phyloP scores from a whole-genome alignment of 2,797 vertebrate genomes.

The Periparus ater region DNA sequence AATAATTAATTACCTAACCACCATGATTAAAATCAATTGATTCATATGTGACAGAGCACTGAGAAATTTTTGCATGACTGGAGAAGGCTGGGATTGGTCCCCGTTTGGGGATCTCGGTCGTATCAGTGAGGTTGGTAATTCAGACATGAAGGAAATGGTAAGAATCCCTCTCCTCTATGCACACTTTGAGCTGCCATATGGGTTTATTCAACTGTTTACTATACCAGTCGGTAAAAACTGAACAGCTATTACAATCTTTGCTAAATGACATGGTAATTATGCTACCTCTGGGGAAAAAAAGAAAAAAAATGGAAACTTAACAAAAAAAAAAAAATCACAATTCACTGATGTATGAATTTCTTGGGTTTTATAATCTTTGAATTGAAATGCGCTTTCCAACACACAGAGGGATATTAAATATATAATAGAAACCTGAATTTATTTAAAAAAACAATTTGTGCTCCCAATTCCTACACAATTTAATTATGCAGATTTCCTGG shows the following conservation, averaged over 20 bases:
- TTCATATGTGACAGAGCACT: background rate
- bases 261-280: slow-evolving; percentile 69
- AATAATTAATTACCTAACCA: slow-evolving; percentile 54
- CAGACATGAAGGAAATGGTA: slow-evolving; percentile 47
- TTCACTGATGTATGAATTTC: slow-evolving; percentile 42
- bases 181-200: slow-evolving; percentile 59
- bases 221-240: slow-evolving; percentile 64
- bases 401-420: slow-evolving; percentile 27
- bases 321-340: slow-evolving; percentile 4
- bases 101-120: background rate
- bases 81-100: slow-evolving; percentile 24
- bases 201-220: slow-evolving; percentile 71
- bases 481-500: slow-evolving; percentile 17
- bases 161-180: slow-evolving; percentile 14
- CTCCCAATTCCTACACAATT: slow-evolving; percentile 4
- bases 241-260: slow-evolving; percentile 69
- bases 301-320: background rate
- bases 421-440: slow-evolving; percentile 36
- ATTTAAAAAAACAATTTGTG: slow-evolving; percentile 26
- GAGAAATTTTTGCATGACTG: slow-evolving; percentile 21
- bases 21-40: background rate
- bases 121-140: background rate
- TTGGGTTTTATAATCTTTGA: slow-evolving; percentile 29
- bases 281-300: slow-evolving; percentile 58
- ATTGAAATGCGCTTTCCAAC: slow-evolving; percentile 41